A percentile compares a stretch with the other conserved stretches of the same genome.
Evolutionary conservation across 2,888 invertebrate species (phyloP).

Genomic region (Nemotelus pantherinus): DNA sequence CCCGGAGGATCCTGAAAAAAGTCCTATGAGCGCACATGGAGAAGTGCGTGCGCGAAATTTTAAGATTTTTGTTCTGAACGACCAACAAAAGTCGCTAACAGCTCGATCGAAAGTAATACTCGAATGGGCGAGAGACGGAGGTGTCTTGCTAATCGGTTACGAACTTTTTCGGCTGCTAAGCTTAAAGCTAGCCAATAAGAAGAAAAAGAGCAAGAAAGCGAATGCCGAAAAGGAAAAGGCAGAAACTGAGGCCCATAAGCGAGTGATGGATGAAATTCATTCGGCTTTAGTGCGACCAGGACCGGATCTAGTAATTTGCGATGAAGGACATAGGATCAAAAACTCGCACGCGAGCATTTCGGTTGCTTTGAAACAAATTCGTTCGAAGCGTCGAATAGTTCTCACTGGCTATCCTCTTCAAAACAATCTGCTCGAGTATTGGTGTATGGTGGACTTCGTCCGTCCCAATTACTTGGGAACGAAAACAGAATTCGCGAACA

Average conservation of each 20-base stretch:
- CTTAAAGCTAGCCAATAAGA: conserved; percentile 76
- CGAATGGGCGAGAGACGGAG: conserved; percentile 88
- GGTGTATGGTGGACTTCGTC: conserved; percentile 99
- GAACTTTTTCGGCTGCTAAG: conserved; percentile 94
- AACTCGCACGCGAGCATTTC: conserved; percentile 98
- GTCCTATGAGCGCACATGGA: conserved; percentile 70
- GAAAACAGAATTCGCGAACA: conserved; percentile 96
- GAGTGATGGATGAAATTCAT: conserved; percentile 85
- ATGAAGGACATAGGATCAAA: conserved; percentile 97
- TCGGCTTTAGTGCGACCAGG: conserved; percentile 88
- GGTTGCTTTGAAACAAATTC: conserved; percentile 92
- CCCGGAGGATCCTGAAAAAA: conserved; percentile 74
- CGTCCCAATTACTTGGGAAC: conserved; percentile 96
- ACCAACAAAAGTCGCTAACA: conserved; percentile 89
- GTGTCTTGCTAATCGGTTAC: conserved; percentile 95
- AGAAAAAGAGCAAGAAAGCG: conserved; percentile 63
- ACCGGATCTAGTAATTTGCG: conserved; percentile 93
- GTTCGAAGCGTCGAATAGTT: conserved; percentile 92
- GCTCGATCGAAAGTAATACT: conserved; percentile 87
- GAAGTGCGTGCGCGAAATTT: conserved; percentile 85
- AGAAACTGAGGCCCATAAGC: conserved; percentile 71
- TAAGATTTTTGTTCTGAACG: conserved; percentile 89
- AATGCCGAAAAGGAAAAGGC: conserved; percentile 65
- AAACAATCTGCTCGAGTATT: conserved; percentile 95
- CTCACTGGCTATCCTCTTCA: conserved; percentile 98